These are phyloP conservation scores for Idaea aversata DNA, from an alignment of 2,888 invertebrate species.

Conservation along the genomic window DNA sequence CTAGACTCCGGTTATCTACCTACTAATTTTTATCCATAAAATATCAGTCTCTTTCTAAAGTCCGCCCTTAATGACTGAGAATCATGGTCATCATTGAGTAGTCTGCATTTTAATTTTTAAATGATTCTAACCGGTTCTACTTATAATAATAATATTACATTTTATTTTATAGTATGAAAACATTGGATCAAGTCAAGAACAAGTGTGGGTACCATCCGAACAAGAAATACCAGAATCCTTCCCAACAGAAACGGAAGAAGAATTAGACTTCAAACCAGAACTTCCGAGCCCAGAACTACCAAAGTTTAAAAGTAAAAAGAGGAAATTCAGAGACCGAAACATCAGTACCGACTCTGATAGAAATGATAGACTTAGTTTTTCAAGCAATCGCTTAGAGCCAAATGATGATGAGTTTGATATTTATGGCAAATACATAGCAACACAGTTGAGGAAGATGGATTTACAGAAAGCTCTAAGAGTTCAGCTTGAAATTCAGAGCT, in stretches of 20 bases:
- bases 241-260: conserved; percentile 31
- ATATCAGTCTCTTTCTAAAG: no score
- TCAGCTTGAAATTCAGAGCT: conserved; percentile 65
- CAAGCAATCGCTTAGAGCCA: conserved; percentile 29
- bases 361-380: conserved; percentile 39
- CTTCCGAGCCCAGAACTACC: conserved; percentile 46
- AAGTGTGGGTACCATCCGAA: conserved; percentile 19
- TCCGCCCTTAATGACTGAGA: no score
- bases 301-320: conserved; percentile 44
- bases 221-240: conserved; percentile 39
- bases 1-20: no score
- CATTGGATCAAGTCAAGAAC: background rate
- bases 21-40: no score
- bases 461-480: conserved; percentile 59
- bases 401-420: conserved; percentile 73
- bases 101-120: no score
- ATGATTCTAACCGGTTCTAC: no score
- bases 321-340: conserved; percentile 47
- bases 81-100: no score
- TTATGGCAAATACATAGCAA: conserved; percentile 69
- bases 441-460: conserved; percentile 66
- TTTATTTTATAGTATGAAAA: background rate
- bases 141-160: background rate
- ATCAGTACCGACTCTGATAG: conserved; percentile 46
- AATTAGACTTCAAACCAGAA: conserved; percentile 41